phyloP scores from a whole-genome alignment of 23 tunicate species.

The Ascidia mentula region DNA sequence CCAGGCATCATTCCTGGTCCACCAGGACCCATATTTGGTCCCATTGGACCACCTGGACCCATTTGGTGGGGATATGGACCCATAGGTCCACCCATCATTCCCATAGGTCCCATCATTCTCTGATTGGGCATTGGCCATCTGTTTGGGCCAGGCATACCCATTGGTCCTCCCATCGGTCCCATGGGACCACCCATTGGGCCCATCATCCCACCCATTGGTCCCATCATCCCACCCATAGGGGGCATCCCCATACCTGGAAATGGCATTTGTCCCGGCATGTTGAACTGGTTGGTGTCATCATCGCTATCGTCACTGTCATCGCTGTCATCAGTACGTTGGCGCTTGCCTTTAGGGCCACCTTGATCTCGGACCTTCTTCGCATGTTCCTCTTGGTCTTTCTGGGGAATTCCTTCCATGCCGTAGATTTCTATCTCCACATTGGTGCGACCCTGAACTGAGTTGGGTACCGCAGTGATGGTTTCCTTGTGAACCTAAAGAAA shows the following conservation, averaged over 20 bases:
- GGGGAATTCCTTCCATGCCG: conserved; percentile 99
- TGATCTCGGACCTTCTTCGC: conserved; percentile 60
- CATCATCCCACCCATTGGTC: conserved; percentile 49
- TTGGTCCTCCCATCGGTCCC: conserved; percentile 41
- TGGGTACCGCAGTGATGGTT: conserved; percentile 79
- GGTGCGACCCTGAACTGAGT: conserved; percentile 84
- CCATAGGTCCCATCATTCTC: conserved; percentile 74
- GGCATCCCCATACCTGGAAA: conserved; percentile 58
- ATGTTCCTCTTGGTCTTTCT: conserved; percentile 83
- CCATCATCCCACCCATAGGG: conserved; percentile 55
- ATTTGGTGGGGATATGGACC: conserved; percentile 50
- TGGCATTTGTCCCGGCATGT: conserved; percentile 49
- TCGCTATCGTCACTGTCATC: conserved; percentile 68
- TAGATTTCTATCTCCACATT: conserved; percentile 96
- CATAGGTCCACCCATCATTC: conserved; percentile 61
- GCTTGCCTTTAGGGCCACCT: conserved; percentile 79
- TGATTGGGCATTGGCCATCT: conserved; percentile 94
- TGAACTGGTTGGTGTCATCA: conserved; percentile 35
- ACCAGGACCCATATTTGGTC: conserved; percentile 2
- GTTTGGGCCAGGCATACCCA: conserved; percentile 47
- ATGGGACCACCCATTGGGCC: conserved; percentile 55
- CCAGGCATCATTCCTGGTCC: conserved; percentile 11
- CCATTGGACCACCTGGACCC: conserved; percentile 46
- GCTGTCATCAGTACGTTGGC: conserved; percentile 47
- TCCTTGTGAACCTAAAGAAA: conserved; percentile 90